Conservation (phyloP, 2,113 vertebrate genomes). For the Silurus meridionalis region DNA sequence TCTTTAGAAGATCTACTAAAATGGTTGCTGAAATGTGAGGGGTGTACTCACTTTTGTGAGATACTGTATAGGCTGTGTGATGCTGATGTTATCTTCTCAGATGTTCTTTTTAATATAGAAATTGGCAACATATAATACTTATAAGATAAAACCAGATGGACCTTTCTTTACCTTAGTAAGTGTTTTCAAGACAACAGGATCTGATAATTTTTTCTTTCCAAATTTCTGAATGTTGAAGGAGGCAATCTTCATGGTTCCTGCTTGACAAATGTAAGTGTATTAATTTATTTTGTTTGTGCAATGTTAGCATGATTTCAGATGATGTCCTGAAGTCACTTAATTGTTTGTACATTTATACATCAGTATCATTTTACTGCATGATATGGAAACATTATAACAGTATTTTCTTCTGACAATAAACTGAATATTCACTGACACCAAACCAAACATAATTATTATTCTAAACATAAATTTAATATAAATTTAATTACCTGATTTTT, state of each 20-base stretch:
- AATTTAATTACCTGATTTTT: background rate
- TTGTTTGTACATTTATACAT: background rate
- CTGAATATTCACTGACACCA: background rate
- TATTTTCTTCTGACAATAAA: background rate
- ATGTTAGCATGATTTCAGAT: background rate
- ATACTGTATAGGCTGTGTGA: background rate
- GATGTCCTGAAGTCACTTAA: background rate
- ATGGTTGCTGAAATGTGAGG: no score
- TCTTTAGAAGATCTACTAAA: no score
- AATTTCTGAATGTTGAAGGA: conserved; percentile 61
- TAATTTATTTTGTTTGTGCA: background rate
- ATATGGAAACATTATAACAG: background rate
- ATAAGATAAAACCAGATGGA: background rate
- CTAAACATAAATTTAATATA: background rate
- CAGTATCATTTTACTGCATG: background rate
- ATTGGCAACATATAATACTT: background rate
- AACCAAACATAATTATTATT: background rate
- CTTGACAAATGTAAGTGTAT: background rate
- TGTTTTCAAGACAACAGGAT: conserved; percentile 25
- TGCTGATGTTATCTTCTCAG: background rate
- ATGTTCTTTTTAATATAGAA: background rate
- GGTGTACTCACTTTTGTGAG: no score
- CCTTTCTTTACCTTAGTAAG: conserved; percentile 42
- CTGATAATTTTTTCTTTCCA: conserved; percentile 54
- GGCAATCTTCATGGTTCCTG: conserved; percentile 60